Evolutionary conservation across 1,140 invertebrate species (phyloP), one percentile per base, ranked within the genome.

Genomic region (Megalonaias nervosa): DNA sequence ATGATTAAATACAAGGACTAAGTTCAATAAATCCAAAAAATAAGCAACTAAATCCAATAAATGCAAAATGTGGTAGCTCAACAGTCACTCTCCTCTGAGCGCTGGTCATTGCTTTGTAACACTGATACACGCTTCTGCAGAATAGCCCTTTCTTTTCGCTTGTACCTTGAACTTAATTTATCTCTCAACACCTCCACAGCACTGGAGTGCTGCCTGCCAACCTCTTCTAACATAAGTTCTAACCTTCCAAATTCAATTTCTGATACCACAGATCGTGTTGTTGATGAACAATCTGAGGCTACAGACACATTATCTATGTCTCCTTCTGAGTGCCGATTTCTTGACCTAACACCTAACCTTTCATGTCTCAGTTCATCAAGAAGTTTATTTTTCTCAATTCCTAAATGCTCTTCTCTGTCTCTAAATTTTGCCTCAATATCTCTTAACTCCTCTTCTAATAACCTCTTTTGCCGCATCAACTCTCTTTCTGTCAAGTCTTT

Each of bases 401-500:
- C 81, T n/a, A 89, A 62, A 21, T 81, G 66, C 61, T 83, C 81
- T 67, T 89, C 88, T 67, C 83, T 85, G 26, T 88, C 87, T 67
- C 77, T 75, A 38, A 89, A 80, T 71, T 83, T 84, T 6, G 72
- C 65, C 69, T 88, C 86, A 23, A 88, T 88, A 48, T 85, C 81
- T 57, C 72, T 74, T 15, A 89, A 74, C 62, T 89, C 85, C 60
- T 86, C 82, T 65, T 89, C 86, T 58, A 89, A 74, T 15, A 87
- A 67, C 16, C 85, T 75, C 62, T 89, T 89, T 62, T 89, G 86
- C 67, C 77, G 79, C 86, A 86, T 85, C 13, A 89, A 75, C 70
- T 88, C 84, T 64, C 82, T 83, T 74, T 89, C 87, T 61, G 82
- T 85, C 64, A 80, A 55, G 64, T 89, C 85, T 68, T 88, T 88